Evolutionary conservation across 2,888 invertebrate genomes (phyloP).

Genomic region (Ceramica pisi): DNA sequence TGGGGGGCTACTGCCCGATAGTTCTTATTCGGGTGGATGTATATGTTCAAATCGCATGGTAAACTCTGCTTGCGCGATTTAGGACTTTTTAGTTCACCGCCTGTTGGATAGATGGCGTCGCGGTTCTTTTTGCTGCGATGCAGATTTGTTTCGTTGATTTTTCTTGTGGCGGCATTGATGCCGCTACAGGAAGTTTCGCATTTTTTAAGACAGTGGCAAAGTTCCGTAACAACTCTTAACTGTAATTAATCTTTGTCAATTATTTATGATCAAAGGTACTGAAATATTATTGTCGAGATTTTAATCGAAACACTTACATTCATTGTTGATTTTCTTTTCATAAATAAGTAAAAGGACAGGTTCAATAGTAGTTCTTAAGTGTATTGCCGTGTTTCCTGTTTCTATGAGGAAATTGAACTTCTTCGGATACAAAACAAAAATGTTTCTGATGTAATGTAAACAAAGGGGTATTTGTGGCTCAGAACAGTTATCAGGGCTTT

Average conservation of each 20-base stretch:
- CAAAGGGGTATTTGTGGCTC: not conserved
- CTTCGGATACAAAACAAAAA: not conserved
- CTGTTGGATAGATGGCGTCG: too few relatives aligned
- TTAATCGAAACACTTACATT: not conserved
- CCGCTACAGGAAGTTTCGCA: too few relatives aligned
- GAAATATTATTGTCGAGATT: conserved; percentile 5
- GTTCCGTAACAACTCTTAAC: not conserved
- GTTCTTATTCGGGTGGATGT: too few relatives aligned
- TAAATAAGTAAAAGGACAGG: conserved; percentile 7
- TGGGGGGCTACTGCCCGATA: too few relatives aligned
- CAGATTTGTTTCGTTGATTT: too few relatives aligned
- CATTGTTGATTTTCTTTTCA: conserved; percentile 1
- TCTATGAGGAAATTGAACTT: not conserved
- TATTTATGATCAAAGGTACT: not conserved
- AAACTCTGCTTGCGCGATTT: too few relatives aligned
- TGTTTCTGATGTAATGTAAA: not conserved
- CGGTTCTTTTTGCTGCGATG: too few relatives aligned
- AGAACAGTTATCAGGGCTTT: not conserved
- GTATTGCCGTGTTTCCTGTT: conserved; percentile 6
- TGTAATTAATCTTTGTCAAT: conserved; percentile 5
- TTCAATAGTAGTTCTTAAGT: not conserved
- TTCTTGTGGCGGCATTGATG: too few relatives aligned
- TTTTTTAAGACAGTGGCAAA: too few relatives aligned
- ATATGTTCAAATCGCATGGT: too few relatives aligned
- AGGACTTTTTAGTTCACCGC: too few relatives aligned